phyloP scores from a whole-genome alignment of 2,113 vertebrate species.

The Corythornis vintsioides region DNA sequence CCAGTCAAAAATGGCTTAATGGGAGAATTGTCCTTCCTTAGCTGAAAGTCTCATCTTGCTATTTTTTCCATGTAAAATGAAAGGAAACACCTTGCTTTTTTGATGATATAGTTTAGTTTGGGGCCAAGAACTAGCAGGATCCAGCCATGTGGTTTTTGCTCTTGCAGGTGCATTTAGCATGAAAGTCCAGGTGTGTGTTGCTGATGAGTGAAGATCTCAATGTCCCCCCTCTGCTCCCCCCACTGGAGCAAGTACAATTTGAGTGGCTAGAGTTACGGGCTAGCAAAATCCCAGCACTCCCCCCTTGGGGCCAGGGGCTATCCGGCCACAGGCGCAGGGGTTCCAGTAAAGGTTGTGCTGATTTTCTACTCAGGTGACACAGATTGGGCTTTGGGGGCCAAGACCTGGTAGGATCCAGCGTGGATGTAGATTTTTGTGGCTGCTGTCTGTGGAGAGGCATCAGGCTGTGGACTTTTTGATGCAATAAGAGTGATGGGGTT shows the following conservation, averaged over 20 bases:
- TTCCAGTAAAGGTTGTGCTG: background rate
- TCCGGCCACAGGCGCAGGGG: background rate
- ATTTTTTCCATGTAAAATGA: background rate
- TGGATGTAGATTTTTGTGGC: background rate
- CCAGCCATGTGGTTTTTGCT: background rate
- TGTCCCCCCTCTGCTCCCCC: background rate
- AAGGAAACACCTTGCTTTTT: background rate
- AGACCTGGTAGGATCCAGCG: background rate
- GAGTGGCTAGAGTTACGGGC: background rate
- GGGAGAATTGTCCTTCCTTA: background rate
- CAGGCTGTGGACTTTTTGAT: background rate
- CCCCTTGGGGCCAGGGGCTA: background rate
- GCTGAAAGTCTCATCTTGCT: background rate
- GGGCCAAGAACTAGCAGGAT: background rate
- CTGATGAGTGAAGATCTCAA: background rate
- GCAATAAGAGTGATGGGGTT: background rate
- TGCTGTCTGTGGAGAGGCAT: accelerated
- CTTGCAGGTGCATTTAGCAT: background rate
- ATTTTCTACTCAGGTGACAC: background rate
- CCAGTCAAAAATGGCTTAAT: background rate
- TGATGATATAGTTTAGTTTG: background rate
- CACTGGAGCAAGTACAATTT: background rate
- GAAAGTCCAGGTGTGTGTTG: background rate
- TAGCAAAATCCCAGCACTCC: background rate
- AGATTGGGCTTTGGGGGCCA: background rate